Base-by-base conservation (phyloP, 2,113 vertebrate species). In the Saccopteryx leptura region DNA sequence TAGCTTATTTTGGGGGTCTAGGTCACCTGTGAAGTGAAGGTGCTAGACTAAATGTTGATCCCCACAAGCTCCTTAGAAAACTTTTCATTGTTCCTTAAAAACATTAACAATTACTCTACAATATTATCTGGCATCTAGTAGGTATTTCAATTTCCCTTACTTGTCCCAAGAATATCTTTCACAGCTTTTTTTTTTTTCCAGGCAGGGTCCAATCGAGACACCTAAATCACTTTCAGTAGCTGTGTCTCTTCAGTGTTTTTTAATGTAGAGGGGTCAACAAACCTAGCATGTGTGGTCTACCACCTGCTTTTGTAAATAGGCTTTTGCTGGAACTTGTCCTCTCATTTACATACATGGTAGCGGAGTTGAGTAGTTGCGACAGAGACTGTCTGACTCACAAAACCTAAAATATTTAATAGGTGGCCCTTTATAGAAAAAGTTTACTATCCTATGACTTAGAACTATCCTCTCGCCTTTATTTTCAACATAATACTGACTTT, bases 101-200 rank as follows among this genome's bases (percentile, higher is more conserved):
- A 90, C 93, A 79, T 48, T 28, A 85, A 80, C 23, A 68, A 66
- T 58, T 19, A 52, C 93, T 93, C 58, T 76, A 9, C 61, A 79
- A 54, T 21, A 80, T 6, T 26, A 74, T 61, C 50, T 91, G 39
- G 56, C 52, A 90, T 86, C 28, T 28, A 46, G 28, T 33, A 15
- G 90, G 8, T 75, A 71, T 68, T 81, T 19, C 72, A 39, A 91
- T 93, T 92, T 84, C 52, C 21, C 56, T 75, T 48, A 54, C 26
- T 72, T 74, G 39, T 81, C 50, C 69, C 58, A 86, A 69, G 66
- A 93, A 52, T 66, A 26, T 52, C 26, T 81, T 94, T 86, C 26
- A 11, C 28, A 60, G 71, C 15, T 15, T 58, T 24, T 69, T 50
- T 11, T 26, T n/a, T 46, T 4, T 1, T 19, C 75, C 8, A 88